These are phyloP conservation scores for Indicator indicator DNA, from an alignment of 2,113 vertebrate species.

Conservation along the genomic window DNA sequence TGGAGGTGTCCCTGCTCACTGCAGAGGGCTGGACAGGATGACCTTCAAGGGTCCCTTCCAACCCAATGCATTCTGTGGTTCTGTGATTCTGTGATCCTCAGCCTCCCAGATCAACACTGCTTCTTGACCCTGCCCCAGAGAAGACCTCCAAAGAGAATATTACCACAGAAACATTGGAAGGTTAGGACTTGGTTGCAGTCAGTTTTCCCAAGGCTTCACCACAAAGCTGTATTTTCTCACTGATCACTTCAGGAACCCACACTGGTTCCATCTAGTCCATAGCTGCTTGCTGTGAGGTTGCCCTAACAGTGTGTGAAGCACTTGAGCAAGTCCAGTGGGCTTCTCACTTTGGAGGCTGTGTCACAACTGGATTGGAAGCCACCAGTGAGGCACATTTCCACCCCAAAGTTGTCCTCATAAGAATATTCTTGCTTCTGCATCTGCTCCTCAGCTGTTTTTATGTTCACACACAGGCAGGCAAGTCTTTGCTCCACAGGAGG, in stretches of 20 bases:
- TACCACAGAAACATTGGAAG: background rate
- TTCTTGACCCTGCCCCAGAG: background rate
- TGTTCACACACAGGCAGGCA: background rate
- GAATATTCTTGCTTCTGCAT: background rate
- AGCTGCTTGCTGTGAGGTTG: background rate
- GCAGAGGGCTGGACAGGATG: too few species aligned
- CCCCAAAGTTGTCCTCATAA: background rate
- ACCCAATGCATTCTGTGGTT: too few species aligned
- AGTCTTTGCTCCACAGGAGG: background rate
- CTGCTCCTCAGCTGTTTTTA: background rate
- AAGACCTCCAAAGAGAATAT: background rate
- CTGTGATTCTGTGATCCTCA: too few species aligned
- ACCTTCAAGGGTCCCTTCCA: too few species aligned
- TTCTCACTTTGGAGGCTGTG: background rate
- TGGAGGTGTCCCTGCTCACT: too few species aligned
- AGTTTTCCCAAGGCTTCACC: background rate
- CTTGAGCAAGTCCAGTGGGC: background rate
- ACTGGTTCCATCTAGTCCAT: background rate
- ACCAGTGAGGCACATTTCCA: background rate
- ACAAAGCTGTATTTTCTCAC: background rate
- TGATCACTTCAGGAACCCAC: background rate
- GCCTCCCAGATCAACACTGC: fast-evolving
- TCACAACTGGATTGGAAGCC: background rate
- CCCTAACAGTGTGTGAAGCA: background rate
- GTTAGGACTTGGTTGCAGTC: background rate